phyloP scores from a whole-genome alignment of 2,797 vertebrate species.

The Distichodus sexfasciatus region DNA sequence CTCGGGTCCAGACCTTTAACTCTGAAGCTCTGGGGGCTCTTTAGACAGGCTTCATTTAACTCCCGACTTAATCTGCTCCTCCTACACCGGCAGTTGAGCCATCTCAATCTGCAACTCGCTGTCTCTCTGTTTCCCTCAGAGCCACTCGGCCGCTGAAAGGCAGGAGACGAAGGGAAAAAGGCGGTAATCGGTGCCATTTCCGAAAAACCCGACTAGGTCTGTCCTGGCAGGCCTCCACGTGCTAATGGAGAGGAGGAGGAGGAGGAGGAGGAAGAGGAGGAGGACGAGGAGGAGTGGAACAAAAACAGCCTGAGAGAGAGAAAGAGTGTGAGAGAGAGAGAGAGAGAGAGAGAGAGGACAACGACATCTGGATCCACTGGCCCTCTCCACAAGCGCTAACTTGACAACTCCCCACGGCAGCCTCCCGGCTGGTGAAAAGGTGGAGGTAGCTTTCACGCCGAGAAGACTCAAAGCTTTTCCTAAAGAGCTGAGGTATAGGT shows the following conservation, averaged over 20 bases:
- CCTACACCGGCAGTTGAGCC: constrained; percentile 56
- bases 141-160: constrained; percentile 69
- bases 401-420: constrained; percentile 18
- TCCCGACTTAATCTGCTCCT: constrained; percentile 70
- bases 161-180: constrained; percentile 55
- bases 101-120: constrained; percentile 65
- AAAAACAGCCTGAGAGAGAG: too few species aligned
- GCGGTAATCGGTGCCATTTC: constrained; percentile 50
- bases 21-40: constrained; percentile 67
- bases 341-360: too few species aligned
- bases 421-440: constrained; percentile 5
- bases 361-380: constrained; percentile 44
- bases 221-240: constrained; percentile 9
- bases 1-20: constrained; percentile 67
- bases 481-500: constrained; percentile 30
- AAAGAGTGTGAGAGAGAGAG: too few species aligned
- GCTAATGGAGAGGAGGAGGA: too few species aligned
- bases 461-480: constrained; percentile 17
- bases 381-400: constrained; percentile 15
- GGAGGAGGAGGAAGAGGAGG: too few species aligned
- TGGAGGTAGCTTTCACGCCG: background rate
- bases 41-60: constrained; percentile 79
- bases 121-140: constrained; percentile 55
- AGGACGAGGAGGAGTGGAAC: too few species aligned
- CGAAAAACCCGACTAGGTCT: constrained; percentile 13